Evolutionary conservation across 2,797 vertebrate genomes (phyloP).

Genomic region (Etheostoma nigrum): DNA sequence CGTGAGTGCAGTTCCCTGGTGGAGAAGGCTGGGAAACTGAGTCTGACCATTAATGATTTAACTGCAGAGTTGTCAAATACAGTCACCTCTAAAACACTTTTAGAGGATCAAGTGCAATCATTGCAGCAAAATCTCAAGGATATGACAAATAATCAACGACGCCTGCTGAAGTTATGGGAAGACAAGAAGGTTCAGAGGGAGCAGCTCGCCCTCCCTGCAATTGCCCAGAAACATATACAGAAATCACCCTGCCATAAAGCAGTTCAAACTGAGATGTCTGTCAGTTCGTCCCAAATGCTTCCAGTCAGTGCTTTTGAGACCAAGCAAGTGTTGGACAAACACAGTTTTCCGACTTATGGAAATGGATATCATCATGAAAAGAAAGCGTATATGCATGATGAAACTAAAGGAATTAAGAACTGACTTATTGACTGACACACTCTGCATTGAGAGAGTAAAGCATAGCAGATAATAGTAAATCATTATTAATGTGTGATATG

Average conservation of each 20-base stretch:
- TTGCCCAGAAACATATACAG: slow-evolving; percentile 74
- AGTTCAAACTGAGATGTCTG: slow-evolving; percentile 85
- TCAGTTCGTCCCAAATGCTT: slow-evolving; percentile 79
- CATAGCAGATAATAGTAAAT: not conserved
- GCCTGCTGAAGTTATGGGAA: slow-evolving; percentile 87
- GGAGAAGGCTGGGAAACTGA: slow-evolving; percentile 83
- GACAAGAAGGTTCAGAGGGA: slow-evolving; percentile 85
- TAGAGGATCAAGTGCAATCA: slow-evolving; percentile 85
- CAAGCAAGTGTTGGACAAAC: slow-evolving; percentile 77
- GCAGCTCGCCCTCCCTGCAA: slow-evolving; percentile 81
- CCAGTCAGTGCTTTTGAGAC: slow-evolving; percentile 80
- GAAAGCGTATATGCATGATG: slow-evolving; percentile 71
- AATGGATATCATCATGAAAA: slow-evolving; percentile 78
- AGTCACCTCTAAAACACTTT: slow-evolving; percentile 83
- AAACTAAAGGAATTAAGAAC: slow-evolving; percentile 74
- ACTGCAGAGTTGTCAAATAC: slow-evolving; percentile 84
- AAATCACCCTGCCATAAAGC: slow-evolving; percentile 74
- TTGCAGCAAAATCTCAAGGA: slow-evolving; percentile 87
- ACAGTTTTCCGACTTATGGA: slow-evolving; percentile 70
- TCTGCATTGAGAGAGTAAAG: not conserved
- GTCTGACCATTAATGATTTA: slow-evolving; percentile 82
- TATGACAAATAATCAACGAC: slow-evolving; percentile 87
- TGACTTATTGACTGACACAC: slow-evolving; percentile 25
- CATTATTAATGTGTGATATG: slow-evolving; percentile 1
- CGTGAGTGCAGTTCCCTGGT: slow-evolving; percentile 79